phyloP scores from a whole-genome alignment of 1,140 invertebrate species.

The Adelges cooleyi region DNA sequence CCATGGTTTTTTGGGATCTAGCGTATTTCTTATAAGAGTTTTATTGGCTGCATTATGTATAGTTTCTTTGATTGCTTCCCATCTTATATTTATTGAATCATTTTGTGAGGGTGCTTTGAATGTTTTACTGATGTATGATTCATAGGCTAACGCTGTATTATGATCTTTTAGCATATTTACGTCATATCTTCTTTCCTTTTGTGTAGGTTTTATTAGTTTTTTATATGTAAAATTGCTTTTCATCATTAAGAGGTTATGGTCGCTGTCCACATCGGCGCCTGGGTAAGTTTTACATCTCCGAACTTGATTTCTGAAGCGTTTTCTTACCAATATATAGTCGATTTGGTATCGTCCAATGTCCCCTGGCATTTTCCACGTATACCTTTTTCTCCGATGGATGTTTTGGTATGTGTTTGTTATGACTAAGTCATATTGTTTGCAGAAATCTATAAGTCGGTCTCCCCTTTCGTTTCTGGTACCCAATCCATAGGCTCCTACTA shows the following conservation, averaged over 20 bases:
- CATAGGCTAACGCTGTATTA: background rate
- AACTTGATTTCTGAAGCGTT: slow-evolving; percentile 34
- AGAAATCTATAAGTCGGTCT: slow-evolving; percentile 35
- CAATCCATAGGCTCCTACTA: slow-evolving; percentile 32
- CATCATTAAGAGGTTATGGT: slow-evolving; percentile 36
- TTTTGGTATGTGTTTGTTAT: slow-evolving; percentile 36
- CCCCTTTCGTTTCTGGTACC: slow-evolving; percentile 35
- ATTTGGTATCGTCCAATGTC: slow-evolving; percentile 38
- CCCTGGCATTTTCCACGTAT: slow-evolving; percentile 37
- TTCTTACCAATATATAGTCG: slow-evolving; percentile 36
- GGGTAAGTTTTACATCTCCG: slow-evolving; percentile 34
- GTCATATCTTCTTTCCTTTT: background rate
- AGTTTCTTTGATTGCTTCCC: too few relatives aligned
- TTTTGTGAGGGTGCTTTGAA: background rate
- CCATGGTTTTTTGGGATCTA: background rate
- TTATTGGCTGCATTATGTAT: background rate
- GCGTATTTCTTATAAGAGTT: background rate
- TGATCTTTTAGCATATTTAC: background rate
- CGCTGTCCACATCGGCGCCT: slow-evolving; percentile 31
- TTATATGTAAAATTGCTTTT: slow-evolving; percentile 19
- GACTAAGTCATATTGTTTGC: slow-evolving; percentile 34
- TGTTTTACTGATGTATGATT: slow-evolving; percentile 12
- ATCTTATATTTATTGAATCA: background rate
- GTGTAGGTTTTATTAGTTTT: background rate
- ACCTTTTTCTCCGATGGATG: slow-evolving; percentile 34